A percentile compares a stretch with the other conserved stretches of the same genome.
phyloP scores from a whole-genome alignment of 2,113 vertebrate genomes.

The Perca flavescens region DNA sequence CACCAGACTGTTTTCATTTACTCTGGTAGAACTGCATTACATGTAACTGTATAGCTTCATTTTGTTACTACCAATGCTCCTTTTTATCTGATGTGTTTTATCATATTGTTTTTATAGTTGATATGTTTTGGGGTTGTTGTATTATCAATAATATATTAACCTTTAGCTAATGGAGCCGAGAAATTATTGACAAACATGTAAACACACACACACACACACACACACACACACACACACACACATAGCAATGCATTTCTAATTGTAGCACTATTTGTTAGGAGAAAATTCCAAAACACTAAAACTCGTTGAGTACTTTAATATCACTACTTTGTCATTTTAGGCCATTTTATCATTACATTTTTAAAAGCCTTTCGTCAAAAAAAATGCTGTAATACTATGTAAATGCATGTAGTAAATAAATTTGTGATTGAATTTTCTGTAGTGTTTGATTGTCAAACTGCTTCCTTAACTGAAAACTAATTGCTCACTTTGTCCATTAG shows the following conservation, averaged over 20 bases:
- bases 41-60: conserved; percentile 71
- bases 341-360: conserved; percentile 51
- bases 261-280: conserved; percentile 35
- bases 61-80: conserved; percentile 68
- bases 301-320: conserved; percentile 53
- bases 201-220: conserved; percentile 19
- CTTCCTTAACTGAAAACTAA: neutral
- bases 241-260: conserved; percentile 27
- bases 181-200: conserved; percentile 49
- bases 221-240: conserved; percentile 7
- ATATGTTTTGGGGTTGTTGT: conserved; percentile 47
- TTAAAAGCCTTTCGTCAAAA: conserved; percentile 52
- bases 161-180: conserved; percentile 45
- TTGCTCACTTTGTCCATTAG: conserved; percentile 38
- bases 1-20: conserved; percentile 63
- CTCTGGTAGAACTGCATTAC: conserved; percentile 62
- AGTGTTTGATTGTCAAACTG: neutral
- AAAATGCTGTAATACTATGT: conserved; percentile 75
- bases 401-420: conserved; percentile 81
- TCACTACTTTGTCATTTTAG: conserved; percentile 48
- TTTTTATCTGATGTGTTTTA: conserved; percentile 69
- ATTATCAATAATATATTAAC: conserved; percentile 65
- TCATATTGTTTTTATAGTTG: conserved; percentile 62
- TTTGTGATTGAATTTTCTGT: conserved; percentile 64
- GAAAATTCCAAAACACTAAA: conserved; percentile 30